phyloP scores from a whole-genome alignment of 2,888 invertebrate species.

The Arge pagana region DNA sequence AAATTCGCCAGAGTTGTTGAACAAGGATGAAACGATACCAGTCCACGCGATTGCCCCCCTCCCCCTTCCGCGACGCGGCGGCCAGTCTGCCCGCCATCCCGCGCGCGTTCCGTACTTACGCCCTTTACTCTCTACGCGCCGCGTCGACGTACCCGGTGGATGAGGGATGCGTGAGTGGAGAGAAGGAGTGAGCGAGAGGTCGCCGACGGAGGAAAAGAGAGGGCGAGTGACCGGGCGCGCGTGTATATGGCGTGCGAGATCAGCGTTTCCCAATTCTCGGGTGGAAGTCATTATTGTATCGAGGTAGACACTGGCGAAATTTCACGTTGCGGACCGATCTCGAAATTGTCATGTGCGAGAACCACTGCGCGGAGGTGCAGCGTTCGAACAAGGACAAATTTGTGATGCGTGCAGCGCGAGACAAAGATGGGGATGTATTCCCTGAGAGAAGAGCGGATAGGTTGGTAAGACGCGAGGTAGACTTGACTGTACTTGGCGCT shows the following conservation, averaged over 20 bases:
- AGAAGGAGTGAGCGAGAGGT: conserved; percentile 32
- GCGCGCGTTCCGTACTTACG: no score
- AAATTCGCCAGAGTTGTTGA: no score
- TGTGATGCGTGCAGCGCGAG: conserved; percentile 27
- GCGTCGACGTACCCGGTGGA: conserved; percentile 17
- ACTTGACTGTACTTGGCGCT: not conserved
- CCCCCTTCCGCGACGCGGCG: no score
- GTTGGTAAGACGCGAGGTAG: conserved; percentile 18
- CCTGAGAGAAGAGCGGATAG: conserved; percentile 23
- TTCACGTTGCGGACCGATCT: conserved; percentile 10
- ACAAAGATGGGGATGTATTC: conserved; percentile 22
- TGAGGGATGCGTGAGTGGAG: conserved; percentile 27
- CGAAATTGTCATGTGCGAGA: conserved; percentile 18
- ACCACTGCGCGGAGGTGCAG: conserved; percentile 14
- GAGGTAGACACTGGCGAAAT: no score
- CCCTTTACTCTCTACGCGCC: no score
- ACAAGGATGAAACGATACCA: no score
- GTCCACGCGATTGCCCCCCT: no score
- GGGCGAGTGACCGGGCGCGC: conserved; percentile 31
- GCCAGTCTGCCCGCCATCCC: no score
- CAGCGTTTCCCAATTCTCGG: no score
- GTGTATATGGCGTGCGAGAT: conserved; percentile 31
- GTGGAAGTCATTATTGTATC: no score
- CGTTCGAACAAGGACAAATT: conserved; percentile 20
- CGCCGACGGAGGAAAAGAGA: conserved; percentile 22